A percentile compares a stretch with the other conserved stretches of the same genome.
phyloP scores from a whole-genome alignment of 2,797 vertebrate species.

The Arnoldichthys spilopterus region DNA sequence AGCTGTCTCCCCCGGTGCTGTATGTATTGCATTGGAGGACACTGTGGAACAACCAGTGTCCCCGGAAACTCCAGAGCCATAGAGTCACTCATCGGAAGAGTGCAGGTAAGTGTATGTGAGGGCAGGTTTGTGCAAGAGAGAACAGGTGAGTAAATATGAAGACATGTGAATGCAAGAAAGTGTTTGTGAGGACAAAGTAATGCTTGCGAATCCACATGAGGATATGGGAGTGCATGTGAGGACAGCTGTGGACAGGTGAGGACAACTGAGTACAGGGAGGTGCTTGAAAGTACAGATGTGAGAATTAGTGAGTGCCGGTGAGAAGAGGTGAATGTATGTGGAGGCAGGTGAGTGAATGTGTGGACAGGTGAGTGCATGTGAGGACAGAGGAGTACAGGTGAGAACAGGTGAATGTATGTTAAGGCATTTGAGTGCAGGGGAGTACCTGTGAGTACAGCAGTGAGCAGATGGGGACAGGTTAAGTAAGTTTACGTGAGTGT shows the following conservation, averaged over 20 bases:
- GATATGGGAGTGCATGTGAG: not conserved
- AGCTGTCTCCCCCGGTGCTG: constrained; percentile 12
- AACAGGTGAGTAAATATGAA: not conserved
- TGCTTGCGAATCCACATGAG: too few relatives aligned
- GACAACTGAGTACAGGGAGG: not conserved
- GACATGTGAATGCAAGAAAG: not conserved
- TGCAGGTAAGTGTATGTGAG: too few relatives aligned
- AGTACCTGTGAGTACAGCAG: too few relatives aligned
- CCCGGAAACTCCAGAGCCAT: too few relatives aligned
- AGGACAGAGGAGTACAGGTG: not conserved
- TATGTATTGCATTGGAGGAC: constrained; percentile 13
- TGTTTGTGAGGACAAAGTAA: too few relatives aligned
- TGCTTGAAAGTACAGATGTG: not conserved
- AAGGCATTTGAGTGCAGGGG: too few relatives aligned
- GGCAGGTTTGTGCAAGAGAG: not conserved
- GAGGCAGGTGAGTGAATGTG: not conserved
- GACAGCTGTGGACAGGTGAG: not conserved
- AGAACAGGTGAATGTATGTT: not conserved
- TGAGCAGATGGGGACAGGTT: too few relatives aligned
- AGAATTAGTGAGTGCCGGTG: not conserved
- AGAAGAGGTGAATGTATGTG: not conserved
- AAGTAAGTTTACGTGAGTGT: too few relatives aligned
- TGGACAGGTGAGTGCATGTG: not conserved
- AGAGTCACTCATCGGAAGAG: too few relatives aligned
- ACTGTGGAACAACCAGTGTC: constrained; percentile 17